Evolutionary conservation across 2,113 vertebrate species (phyloP).

Genomic region (Nibea coibor): DNA sequence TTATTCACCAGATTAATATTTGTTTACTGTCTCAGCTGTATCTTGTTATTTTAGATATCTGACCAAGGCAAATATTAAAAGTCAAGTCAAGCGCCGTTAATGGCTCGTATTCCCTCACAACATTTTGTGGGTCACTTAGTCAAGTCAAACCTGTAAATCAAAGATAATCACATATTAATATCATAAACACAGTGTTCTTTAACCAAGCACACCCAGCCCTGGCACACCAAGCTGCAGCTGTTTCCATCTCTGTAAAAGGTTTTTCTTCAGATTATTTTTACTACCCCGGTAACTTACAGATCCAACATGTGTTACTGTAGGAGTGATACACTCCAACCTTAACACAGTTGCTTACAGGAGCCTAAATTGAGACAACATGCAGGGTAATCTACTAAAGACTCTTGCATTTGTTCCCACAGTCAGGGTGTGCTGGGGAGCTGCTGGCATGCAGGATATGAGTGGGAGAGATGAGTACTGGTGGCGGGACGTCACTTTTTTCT

Average conservation of each 20-base stretch:
- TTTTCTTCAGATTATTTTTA: not conserved
- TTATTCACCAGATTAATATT: not conserved
- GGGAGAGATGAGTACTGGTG: slow-evolving; percentile 62
- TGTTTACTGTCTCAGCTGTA: not conserved
- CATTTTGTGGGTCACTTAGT: not conserved
- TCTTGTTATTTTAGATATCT: not conserved
- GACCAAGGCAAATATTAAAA: not conserved
- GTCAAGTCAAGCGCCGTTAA: too few relatives aligned
- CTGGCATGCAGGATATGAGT: slow-evolving; percentile 46
- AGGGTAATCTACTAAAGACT: slow-evolving; percentile 54
- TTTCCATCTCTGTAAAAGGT: not conserved
- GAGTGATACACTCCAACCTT: not conserved
- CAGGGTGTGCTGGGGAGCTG: slow-evolving; percentile 44
- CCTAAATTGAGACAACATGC: slow-evolving; percentile 31
- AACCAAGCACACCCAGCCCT: not conserved
- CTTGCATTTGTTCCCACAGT: slow-evolving; percentile 59
- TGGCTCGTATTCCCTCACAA: too few relatives aligned
- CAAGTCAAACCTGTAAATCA: not conserved
- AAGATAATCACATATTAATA: not conserved
- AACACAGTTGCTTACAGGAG: slow-evolving; percentile 9
- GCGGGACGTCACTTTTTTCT: slow-evolving; percentile 72
- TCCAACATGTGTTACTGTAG: not conserved
- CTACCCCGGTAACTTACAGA: too few relatives aligned
- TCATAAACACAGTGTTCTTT: rapidly evolving
- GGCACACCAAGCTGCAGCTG: not conserved